Conservation (phyloP, 1,140 invertebrate species). For the Temnothorax nylanderi region DNA sequence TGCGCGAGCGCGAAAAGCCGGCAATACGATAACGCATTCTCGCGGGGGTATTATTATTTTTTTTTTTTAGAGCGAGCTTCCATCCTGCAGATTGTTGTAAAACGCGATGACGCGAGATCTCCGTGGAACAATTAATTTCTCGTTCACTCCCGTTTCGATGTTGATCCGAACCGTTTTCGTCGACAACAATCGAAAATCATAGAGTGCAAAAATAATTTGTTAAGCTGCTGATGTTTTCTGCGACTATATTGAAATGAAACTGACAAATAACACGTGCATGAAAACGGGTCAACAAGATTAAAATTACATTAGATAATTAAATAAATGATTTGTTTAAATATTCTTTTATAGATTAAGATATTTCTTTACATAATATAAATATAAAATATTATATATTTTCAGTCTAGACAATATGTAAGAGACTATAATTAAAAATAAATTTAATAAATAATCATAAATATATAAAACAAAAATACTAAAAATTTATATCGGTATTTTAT, state of each 20-base stretch:
- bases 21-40: conserved; percentile 10
- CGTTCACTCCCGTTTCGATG: background rate
- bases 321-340: background rate
- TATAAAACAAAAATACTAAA: background rate
- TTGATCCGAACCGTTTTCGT: conserved; percentile 14
- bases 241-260: background rate
- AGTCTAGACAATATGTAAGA: background rate
- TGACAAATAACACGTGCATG: background rate
- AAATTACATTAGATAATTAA: background rate
- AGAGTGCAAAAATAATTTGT: conserved; percentile 7
- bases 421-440: background rate
- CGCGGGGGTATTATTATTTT: conserved; percentile 9
- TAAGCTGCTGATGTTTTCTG: background rate
- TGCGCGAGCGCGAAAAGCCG: background rate
- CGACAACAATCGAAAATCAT: conserved; percentile 33
- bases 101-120: conserved; percentile 26
- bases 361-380: background rate
- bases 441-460: background rate
- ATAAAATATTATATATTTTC: background rate
- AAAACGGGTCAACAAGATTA: background rate
- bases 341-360: background rate
- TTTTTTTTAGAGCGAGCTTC: conserved; percentile 20
- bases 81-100: conserved; percentile 23
- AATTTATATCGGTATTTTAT: background rate
- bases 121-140: conserved; percentile 43